Conservation (phyloP, 2,888 invertebrate genomes). For the Parnassius orleans region DNA sequence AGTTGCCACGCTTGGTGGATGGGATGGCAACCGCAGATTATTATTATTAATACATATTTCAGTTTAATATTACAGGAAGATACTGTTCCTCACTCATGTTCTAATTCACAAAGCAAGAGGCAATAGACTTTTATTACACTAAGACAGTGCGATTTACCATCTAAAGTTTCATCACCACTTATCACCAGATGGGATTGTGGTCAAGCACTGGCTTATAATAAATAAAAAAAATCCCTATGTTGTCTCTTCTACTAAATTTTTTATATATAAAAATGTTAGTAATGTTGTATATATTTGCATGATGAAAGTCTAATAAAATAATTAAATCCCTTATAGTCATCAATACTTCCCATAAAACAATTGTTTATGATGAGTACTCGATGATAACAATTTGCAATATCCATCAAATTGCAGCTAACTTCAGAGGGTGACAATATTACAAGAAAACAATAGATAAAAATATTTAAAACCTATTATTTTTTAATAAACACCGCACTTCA, state of each 20-base stretch:
- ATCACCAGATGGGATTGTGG: too few relatives aligned
- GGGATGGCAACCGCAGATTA: too few relatives aligned
- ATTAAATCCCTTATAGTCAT: slow-evolving; percentile 16
- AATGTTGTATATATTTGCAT: not conserved
- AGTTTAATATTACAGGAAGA: too few relatives aligned
- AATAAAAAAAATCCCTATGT: not conserved
- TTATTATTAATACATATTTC: too few relatives aligned
- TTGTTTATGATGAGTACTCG: slow-evolving; percentile 35
- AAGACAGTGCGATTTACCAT: too few relatives aligned
- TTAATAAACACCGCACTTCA: too few relatives aligned
- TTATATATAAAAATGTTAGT: not conserved
- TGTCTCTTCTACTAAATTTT: not conserved
- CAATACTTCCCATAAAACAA: slow-evolving; percentile 28
- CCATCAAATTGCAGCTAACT: slow-evolving; percentile 30
- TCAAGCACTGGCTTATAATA: too few relatives aligned
- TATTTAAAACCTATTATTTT: too few relatives aligned
- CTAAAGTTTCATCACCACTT: too few relatives aligned
- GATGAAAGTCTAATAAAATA: not conserved
- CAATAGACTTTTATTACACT: too few relatives aligned
- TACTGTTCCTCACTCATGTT: not conserved
- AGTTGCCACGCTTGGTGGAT: too few relatives aligned
- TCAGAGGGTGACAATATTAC: not conserved
- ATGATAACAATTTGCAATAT: slow-evolving; percentile 30
- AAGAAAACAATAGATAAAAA: too few relatives aligned
- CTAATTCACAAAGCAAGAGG: not conserved